Evolutionary conservation across 2,113 vertebrate species (phyloP).

Genomic region (Cephalopholis sonnerati): DNA sequence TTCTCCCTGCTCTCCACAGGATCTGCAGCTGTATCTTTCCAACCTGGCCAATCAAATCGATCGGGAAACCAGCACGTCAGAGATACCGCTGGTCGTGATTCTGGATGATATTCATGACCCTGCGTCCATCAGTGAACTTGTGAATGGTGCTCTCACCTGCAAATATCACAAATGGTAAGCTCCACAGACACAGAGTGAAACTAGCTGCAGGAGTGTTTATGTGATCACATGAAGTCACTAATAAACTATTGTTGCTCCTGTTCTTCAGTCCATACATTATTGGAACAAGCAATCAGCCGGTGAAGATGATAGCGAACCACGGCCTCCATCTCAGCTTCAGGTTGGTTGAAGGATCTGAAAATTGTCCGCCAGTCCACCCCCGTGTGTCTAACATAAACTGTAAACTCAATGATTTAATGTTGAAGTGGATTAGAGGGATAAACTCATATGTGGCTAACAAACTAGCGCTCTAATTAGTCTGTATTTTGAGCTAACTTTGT

Average conservation of each 20-base stretch:
- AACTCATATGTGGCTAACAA: too few relatives aligned
- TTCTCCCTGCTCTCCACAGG: conserved; percentile 79
- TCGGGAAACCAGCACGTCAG: conserved; percentile 89
- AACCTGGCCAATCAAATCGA: conserved; percentile 98
- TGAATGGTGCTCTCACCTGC: conserved; percentile 97
- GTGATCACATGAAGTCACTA: background rate
- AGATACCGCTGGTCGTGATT: conserved; percentile 93
- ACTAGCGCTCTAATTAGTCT: background rate
- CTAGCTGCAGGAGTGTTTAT: background rate
- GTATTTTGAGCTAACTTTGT: background rate
- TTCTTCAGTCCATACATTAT: conserved; percentile 94
- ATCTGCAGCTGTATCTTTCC: conserved; percentile 96
- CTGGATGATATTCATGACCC: conserved; percentile 94
- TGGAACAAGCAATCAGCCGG: conserved; percentile 97
- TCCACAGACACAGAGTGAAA: background rate
- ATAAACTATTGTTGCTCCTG: conserved; percentile 7
- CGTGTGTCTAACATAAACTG: background rate
- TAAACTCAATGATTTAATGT: background rate
- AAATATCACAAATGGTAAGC: conserved; percentile 99
- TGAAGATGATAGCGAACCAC: conserved; percentile 97
- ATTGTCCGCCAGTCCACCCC: background rate
- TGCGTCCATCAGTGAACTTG: conserved; percentile 94
- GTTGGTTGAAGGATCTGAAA: conserved; percentile 74
- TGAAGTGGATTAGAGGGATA: background rate
- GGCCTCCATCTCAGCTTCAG: conserved; percentile 98